phyloP scores from a whole-genome alignment of 2,888 invertebrate species.

The Sinelater perroti region DNA sequence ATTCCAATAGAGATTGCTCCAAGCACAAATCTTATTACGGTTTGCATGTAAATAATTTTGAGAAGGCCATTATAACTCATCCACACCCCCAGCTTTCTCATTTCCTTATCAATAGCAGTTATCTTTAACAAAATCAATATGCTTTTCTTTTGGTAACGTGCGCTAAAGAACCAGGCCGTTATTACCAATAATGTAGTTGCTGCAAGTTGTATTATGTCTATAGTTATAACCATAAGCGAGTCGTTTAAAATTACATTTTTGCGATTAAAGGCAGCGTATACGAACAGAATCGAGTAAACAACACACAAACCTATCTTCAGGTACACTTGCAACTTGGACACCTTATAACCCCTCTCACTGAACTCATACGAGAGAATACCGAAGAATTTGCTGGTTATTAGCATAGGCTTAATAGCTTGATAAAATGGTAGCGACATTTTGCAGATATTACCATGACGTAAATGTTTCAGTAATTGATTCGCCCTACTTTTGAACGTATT shows the following conservation, averaged over 20 bases:
- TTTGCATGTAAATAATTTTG: conserved; percentile 26
- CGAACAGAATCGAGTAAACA: conserved; percentile 6
- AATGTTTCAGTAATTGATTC: too few relatives aligned
- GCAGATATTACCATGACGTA: too few relatives aligned
- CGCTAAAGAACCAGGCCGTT: conserved; percentile 23
- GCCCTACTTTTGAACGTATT: too few relatives aligned
- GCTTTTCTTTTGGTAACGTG: conserved; percentile 29
- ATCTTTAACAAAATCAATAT: conserved; percentile 21
- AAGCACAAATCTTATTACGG: conserved; percentile 12
- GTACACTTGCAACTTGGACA: conserved; percentile 24
- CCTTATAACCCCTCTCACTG: conserved; percentile 14
- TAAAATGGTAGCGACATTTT: conserved; percentile 26
- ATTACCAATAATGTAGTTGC: conserved; percentile 11
- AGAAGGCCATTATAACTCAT: conserved; percentile 42
- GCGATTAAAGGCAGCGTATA: neutral
- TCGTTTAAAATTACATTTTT: neutral
- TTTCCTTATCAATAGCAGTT: conserved; percentile 42
- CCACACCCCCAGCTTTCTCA: conserved; percentile 44
- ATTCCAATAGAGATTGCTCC: conserved; percentile 24
- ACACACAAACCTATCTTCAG: conserved; percentile 9
- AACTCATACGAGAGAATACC: conserved; percentile 21
- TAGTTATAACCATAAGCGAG: conserved; percentile 13
- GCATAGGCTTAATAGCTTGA: conserved; percentile 25
- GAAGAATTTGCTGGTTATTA: conserved; percentile 19
- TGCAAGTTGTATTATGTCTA: conserved; percentile 13